phyloP scores from a whole-genome alignment of 2,888 invertebrate species.

The Pseudococcus longispinus region DNA sequence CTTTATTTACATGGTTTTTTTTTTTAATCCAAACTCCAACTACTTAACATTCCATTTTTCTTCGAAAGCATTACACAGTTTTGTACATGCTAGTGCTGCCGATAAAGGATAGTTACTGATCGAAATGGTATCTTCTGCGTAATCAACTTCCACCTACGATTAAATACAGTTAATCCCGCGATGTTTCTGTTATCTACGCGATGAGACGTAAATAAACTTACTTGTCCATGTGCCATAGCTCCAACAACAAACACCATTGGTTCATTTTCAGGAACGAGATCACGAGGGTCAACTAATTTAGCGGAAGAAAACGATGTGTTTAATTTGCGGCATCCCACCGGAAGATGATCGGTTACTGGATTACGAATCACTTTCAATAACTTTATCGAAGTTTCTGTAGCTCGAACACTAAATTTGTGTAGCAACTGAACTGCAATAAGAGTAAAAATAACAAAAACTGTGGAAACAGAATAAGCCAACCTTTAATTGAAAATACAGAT shows the following conservation, averaged over 20 bases:
- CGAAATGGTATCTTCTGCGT: conserved; percentile 87
- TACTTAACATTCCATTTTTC: conserved; percentile 84
- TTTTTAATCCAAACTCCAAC: too few relatives aligned
- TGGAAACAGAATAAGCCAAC: not conserved
- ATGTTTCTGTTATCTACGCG: not conserved
- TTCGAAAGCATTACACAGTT: conserved; percentile 93
- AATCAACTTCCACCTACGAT: conserved; percentile 74
- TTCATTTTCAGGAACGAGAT: conserved; percentile 81
- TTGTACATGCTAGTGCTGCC: conserved; percentile 94
- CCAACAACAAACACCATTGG: conserved; percentile 92
- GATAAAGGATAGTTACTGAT: conserved; percentile 97
- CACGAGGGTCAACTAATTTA: conserved; percentile 72
- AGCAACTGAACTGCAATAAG: conserved; percentile 85
- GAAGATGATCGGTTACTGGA: conserved; percentile 91
- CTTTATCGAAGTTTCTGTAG: conserved; percentile 87
- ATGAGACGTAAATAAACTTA: conserved; percentile 62
- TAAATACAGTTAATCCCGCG: conserved; percentile 50
- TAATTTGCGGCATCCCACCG: conserved; percentile 89
- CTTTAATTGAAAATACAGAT: not conserved
- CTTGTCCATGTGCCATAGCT: conserved; percentile 96
- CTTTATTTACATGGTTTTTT: too few relatives aligned
- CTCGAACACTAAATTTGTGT: conserved; percentile 91
- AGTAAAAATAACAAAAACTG: conserved; percentile 59
- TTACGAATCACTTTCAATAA: conserved; percentile 96
- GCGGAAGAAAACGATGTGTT: conserved; percentile 89